A percentile compares a stretch with the other conserved stretches of the same genome.
Evolutionary conservation across 2,113 vertebrate genomes (phyloP).

Genomic region (Heterocephalus glaber): DNA sequence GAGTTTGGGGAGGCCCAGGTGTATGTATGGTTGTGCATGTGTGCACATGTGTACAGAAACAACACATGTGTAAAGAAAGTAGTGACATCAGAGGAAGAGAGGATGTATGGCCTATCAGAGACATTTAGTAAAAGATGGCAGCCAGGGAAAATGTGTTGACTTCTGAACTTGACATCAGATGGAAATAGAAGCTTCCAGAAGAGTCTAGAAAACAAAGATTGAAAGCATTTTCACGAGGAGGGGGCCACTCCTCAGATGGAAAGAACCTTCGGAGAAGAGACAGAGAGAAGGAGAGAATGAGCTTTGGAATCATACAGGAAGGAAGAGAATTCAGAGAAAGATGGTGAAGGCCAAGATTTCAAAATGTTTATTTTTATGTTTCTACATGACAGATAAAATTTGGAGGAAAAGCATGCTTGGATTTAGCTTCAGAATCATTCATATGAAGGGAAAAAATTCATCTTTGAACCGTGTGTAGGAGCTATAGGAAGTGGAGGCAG

Average conservation of each 20-base stretch:
- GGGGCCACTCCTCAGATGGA: background rate
- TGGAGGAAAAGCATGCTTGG: background rate
- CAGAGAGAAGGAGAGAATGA: conserved; percentile 54
- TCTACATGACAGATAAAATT: conserved; percentile 62
- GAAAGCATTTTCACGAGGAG: conserved; percentile 2
- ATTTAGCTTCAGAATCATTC: conserved; percentile 52
- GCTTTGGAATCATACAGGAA: background rate
- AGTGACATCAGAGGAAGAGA: background rate
- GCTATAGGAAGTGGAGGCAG: background rate
- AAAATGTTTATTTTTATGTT: conserved; percentile 66
- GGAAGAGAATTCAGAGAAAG: conserved; percentile 59
- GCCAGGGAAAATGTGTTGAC: background rate
- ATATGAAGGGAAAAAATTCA: conserved; percentile 7
- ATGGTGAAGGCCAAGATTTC: background rate
- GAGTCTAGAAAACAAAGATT: background rate
- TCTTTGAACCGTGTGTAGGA: background rate
- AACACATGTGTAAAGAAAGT: background rate
- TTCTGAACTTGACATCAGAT: conserved; percentile 19
- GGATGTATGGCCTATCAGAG: background rate
- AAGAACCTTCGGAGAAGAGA: background rate
- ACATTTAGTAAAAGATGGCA: background rate
- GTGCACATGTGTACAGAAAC: too few relatives aligned
- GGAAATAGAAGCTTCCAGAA: conserved; percentile 17
- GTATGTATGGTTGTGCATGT: background rate
- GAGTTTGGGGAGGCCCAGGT: background rate